phyloP scores from a whole-genome alignment of 2,888 invertebrate genomes.

The Bhutanitis thaidina region DNA sequence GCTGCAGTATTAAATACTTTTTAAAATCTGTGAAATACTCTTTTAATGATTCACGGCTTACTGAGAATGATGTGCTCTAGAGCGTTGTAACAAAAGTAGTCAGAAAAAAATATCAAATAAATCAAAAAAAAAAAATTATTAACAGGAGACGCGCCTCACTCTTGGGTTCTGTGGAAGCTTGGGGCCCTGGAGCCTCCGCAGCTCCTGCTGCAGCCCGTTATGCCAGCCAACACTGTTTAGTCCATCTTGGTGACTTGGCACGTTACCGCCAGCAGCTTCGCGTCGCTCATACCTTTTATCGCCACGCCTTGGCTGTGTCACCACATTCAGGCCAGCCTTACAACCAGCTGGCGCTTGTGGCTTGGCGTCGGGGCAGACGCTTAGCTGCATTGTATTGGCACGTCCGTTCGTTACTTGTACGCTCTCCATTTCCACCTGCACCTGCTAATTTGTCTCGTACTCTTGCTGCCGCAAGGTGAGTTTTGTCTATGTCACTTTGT shows the following conservation, averaged over 20 bases:
- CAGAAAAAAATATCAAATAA: no score
- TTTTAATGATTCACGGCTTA: no score
- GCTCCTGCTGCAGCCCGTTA: conserved; percentile 83
- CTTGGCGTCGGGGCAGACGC: conserved; percentile 89
- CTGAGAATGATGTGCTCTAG: no score
- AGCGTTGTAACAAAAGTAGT: no score
- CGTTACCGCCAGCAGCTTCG: conserved; percentile 90
- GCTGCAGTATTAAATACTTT: no score
- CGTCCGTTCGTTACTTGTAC: conserved; percentile 89
- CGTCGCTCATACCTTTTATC: conserved; percentile 91
- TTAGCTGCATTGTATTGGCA: conserved; percentile 93
- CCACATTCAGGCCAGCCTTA: conserved; percentile 92
- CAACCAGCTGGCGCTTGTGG: conserved; percentile 91
- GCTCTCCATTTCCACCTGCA: conserved; percentile 92
- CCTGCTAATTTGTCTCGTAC: conserved; percentile 89
- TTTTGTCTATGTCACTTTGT: background rate
- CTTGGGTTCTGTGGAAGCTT: conserved; percentile 63
- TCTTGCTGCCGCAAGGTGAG: conserved; percentile 70
- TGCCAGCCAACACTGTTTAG: conserved; percentile 93
- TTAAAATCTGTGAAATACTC: no score
- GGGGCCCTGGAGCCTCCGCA: conserved; percentile 49
- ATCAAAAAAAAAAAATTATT: no score
- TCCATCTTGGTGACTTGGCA: conserved; percentile 92
- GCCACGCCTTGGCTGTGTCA: conserved; percentile 87
- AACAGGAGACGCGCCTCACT: conserved; percentile 64